phyloP scores from a whole-genome alignment of 2,888 invertebrate genomes.

The Drosophila multiciliata region DNA sequence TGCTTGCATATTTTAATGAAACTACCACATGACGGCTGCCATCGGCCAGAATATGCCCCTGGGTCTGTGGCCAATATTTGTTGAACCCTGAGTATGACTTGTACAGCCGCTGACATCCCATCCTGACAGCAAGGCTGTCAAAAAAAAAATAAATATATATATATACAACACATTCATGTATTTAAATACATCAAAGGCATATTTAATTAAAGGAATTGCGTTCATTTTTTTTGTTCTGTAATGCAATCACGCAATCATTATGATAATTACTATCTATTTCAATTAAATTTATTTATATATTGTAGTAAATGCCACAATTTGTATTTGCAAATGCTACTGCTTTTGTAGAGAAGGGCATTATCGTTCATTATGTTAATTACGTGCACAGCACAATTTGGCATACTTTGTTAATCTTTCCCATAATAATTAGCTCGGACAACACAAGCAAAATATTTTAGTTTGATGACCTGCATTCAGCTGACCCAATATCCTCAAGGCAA shows the following conservation, averaged over 20 bases:
- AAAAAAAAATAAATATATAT: slow-evolving; percentile 8
- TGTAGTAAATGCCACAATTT: not conserved
- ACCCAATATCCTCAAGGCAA: slow-evolving; percentile 14
- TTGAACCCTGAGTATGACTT: slow-evolving; percentile 55
- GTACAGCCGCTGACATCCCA: slow-evolving; percentile 44
- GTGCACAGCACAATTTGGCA: not conserved
- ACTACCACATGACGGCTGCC: slow-evolving; percentile 73
- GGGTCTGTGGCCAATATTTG: slow-evolving; percentile 38
- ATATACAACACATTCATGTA: not conserved
- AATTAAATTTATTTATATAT: not conserved
- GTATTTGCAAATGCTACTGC: not conserved
- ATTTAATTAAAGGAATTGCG: slow-evolving; percentile 37
- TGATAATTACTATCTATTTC: slow-evolving; percentile 8
- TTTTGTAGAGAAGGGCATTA: not conserved
- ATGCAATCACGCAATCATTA: not conserved
- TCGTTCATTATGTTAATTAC: slow-evolving; percentile 11
- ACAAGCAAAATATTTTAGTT: slow-evolving; percentile 20
- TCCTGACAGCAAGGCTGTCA: slow-evolving; percentile 57
- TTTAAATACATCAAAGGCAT: slow-evolving; percentile 31
- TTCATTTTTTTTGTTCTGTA: slow-evolving; percentile 3
- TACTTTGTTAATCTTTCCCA: slow-evolving; percentile 1
- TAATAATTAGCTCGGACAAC: slow-evolving; percentile 22
- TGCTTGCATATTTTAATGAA: slow-evolving; percentile 79
- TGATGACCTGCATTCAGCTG: slow-evolving; percentile 18
- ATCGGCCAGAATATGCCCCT: slow-evolving; percentile 41